phyloP scores from a whole-genome alignment of 2,888 invertebrate genomes.

The Drosophila mettleri region DNA sequence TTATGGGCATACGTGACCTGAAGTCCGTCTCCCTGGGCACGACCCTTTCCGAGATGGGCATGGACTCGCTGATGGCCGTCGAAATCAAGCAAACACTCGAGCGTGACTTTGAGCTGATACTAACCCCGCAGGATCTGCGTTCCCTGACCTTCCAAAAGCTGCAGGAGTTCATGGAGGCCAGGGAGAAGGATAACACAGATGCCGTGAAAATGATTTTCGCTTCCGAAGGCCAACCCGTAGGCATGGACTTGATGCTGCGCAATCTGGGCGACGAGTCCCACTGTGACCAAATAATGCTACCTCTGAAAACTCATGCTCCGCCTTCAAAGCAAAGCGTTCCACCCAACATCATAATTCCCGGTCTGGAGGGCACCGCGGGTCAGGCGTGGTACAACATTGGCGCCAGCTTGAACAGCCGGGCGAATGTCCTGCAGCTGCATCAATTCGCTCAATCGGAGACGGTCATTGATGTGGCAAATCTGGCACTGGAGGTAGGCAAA shows the following conservation, averaged over 20 bases:
- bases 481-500: constrained; percentile 73
- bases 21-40: constrained; percentile 90
- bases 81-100: constrained; percentile 97
- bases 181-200: constrained; percentile 72
- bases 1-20: constrained; percentile 89
- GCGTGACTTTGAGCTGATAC: constrained; percentile 93
- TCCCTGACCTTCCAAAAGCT: constrained; percentile 89
- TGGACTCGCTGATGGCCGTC: constrained; percentile 98
- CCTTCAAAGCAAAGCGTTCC: constrained; percentile 62
- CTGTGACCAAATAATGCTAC: constrained; percentile 86
- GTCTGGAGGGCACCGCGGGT: constrained; percentile 88
- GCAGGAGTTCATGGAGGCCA: constrained; percentile 80
- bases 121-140: constrained; percentile 94
- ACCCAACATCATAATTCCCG: constrained; percentile 87
- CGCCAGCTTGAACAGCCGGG: constrained; percentile 63
- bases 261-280: constrained; percentile 88
- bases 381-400: constrained; percentile 83
- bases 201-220: constrained; percentile 81
- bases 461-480: constrained; percentile 73
- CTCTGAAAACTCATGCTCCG: constrained; percentile 85
- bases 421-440: constrained; percentile 80
- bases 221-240: constrained; percentile 81
- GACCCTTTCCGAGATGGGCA: constrained; percentile 94
- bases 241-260: constrained; percentile 87
- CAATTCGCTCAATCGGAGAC: constrained; percentile 71